These are phyloP conservation scores for Bolinopsis microptera DNA, from an alignment of 37 sponge, comb jelly and placozoan genomes.

Conservation along the genomic window DNA sequence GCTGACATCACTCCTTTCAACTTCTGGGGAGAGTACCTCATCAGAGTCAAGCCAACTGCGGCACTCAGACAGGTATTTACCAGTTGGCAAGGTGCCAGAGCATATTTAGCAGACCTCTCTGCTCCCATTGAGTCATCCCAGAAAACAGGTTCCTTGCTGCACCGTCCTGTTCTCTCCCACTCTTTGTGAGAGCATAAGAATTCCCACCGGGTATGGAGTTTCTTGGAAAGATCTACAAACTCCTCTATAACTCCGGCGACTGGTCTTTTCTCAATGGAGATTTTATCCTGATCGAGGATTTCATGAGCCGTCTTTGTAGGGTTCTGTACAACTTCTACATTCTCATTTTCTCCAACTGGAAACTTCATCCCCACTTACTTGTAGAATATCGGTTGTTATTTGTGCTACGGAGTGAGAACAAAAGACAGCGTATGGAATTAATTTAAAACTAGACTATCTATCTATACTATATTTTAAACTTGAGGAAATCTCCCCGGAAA, in stretches of 20 bases:
- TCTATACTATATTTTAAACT: no score
- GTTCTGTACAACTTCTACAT: neutral
- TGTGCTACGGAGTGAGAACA: no score
- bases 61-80: neutral
- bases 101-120: neutral
- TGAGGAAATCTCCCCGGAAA: no score
- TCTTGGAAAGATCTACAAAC: neutral
- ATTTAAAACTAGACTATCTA: no score
- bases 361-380: neutral
- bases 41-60: neutral
- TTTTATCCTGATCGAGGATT: neutral
- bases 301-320: neutral
- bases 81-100: slow-evolving; percentile 36
- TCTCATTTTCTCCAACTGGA: neutral
- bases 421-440: no score
- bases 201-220: neutral
- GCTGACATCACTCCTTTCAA: neutral
- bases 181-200: neutral
- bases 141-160: neutral
- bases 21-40: neutral
- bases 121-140: neutral
- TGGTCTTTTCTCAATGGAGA: neutral
- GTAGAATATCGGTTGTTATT: neutral
- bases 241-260: neutral
- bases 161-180: neutral